Conservation (phyloP, 2,113 vertebrate species). For the Dromiciops gliroides region DNA sequence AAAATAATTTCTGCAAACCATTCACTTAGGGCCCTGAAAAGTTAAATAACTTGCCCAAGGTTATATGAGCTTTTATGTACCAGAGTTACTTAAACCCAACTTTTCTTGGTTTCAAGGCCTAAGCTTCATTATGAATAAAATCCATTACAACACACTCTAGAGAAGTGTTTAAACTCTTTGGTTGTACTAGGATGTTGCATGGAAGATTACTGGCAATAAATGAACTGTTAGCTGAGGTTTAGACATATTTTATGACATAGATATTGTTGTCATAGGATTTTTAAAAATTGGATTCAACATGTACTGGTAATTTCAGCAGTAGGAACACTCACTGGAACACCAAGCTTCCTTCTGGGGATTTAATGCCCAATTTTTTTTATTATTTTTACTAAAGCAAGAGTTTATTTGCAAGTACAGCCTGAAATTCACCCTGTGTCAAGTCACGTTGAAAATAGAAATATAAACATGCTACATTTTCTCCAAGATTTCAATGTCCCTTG, state of each 20-base stretch:
- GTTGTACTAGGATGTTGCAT: background rate
- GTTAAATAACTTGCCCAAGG: no score
- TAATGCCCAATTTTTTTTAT: background rate
- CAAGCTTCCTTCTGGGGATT: background rate
- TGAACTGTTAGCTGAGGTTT: slow-evolving; percentile 6
- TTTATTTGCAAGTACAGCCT: background rate
- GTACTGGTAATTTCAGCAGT: background rate
- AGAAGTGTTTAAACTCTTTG: background rate
- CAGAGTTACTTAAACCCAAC: background rate
- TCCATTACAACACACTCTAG: background rate
- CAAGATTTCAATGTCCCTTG: background rate
- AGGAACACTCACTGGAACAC: background rate
- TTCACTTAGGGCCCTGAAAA: no score
- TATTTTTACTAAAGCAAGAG: background rate
- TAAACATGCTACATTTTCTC: rapidly evolving
- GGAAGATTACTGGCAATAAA: background rate
- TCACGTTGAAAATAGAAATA: background rate
- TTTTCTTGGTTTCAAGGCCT: background rate
- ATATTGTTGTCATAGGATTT: background rate
- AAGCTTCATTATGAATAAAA: background rate
- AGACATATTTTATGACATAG: slow-evolving; percentile 28
- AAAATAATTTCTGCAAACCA: no score
- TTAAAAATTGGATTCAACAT: background rate
- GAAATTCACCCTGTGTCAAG: slow-evolving; percentile 27
- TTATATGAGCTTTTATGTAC: background rate